Base-by-base conservation (phyloP, 2,888 invertebrate genomes). In the Epistrophe grossulariae region DNA sequence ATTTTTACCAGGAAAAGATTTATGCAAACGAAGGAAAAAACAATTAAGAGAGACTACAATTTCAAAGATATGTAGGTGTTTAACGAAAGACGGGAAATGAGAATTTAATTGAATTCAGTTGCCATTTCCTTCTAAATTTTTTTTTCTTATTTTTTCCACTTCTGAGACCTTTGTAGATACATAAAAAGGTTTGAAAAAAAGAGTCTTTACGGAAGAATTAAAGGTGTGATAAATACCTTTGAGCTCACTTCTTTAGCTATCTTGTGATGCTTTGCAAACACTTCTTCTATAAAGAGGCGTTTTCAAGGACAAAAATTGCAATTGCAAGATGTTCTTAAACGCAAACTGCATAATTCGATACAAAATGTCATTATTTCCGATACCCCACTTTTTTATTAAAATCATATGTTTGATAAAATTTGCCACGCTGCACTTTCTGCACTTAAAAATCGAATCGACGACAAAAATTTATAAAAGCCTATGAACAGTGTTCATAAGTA, bases 61-160 rank as follows among this genome's bases (percentile, higher is more conserved):
- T 81, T 77, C 62, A 81, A 62, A 76, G 48, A 74, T 38, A 31
- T 35, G 24, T 24, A 24, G 24, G 24, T 24, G 3, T 24, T 2
- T 24, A 15, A 64, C 70, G 60, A 48, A 55, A 55, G 57, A 71
- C 50, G 40, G 71, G 71, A 84, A 84, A 84, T 80, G 80, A 84
- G 80, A 76, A 84, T 80, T 84, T 80, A 84, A 84, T 84, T 84
- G 80, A 80, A 80, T 80, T 80, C 43, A 71, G 38, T 76, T 66
- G 80, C 64, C 64, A 64, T 79, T 70, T 71, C n/a, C 38, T 24
- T 55, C 24, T 62, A 35, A 24, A 59, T 40, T 45, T 76, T 19
- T 48, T 7, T 4, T 35, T 35, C 28, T 24, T 9, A 15, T 7
- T 40, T 45, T 45, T 62, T 15, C 10, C 35, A 35, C 9, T 38